Percentiles rank a stretch among this genome's conserved stretches.
phyloP scores from a whole-genome alignment of 2,888 invertebrate species.

The Gortyna flavago region DNA sequence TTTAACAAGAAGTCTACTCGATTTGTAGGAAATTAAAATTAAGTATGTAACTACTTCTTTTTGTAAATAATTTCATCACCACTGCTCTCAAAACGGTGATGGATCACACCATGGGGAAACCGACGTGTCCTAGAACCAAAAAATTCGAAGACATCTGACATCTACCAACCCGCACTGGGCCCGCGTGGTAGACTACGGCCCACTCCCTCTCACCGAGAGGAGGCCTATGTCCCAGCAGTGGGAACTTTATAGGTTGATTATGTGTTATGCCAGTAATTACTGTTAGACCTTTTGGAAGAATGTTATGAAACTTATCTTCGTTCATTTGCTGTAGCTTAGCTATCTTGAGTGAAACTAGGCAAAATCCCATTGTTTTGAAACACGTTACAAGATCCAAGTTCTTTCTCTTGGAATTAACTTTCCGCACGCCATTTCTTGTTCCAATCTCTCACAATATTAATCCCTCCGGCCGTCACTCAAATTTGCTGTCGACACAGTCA shows the following conservation, averaged over 20 bases:
- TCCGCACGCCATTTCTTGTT: not conserved
- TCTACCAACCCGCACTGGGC: too few relatives aligned
- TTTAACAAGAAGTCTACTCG: not conserved
- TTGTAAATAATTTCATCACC: too few relatives aligned
- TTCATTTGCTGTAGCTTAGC: not conserved
- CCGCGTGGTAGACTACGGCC: too few relatives aligned
- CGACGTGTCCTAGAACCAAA: too few relatives aligned
- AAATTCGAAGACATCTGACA: too few relatives aligned
- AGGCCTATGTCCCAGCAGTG: too few relatives aligned
- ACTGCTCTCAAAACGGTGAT: too few relatives aligned
- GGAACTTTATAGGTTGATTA: too few relatives aligned
- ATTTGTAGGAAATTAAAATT: not conserved
- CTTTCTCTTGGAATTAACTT: not conserved
- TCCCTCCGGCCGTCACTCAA: slow-evolving; percentile 9
- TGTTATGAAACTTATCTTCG: not conserved
- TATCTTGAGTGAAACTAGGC: not conserved
- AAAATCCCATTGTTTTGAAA: not conserved
- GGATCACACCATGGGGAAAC: too few relatives aligned
- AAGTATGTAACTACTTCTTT: not conserved
- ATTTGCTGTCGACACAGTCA: slow-evolving; percentile 22
- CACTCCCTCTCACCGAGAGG: too few relatives aligned
- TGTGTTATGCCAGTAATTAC: not conserved
- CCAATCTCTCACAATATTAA: slow-evolving; percentile 10
- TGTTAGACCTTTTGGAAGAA: not conserved
- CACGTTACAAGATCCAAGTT: not conserved